phyloP scores from a whole-genome alignment of 2,888 invertebrate genomes.

The Acrobasis suavella region DNA sequence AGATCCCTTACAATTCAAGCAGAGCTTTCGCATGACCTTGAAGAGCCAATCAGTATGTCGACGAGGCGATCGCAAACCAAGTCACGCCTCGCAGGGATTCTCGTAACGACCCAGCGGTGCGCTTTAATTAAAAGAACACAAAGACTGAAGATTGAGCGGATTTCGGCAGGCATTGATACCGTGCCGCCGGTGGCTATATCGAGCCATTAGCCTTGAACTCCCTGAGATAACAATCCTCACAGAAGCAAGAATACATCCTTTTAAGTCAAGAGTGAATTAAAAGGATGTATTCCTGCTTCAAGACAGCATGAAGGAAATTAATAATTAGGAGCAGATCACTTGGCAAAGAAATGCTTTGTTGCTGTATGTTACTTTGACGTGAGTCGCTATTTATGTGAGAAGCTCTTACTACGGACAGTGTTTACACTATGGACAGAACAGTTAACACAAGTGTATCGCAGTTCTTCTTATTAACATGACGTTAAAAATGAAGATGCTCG shows the following conservation, averaged over 20 bases:
- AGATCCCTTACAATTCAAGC: neutral
- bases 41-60: neutral
- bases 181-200: neutral
- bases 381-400: too few relatives aligned
- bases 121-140: conserved; percentile 2
- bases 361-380: too few relatives aligned
- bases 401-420: too few relatives aligned
- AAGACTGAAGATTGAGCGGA: neutral
- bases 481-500: too few relatives aligned
- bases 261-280: neutral
- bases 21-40: neutral
- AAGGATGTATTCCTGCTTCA: neutral
- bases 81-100: neutral
- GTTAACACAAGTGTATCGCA: too few relatives aligned
- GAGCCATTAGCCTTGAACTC: neutral
- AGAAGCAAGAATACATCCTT: too few relatives aligned
- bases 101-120: neutral
- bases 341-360: too few relatives aligned
- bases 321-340: too few relatives aligned
- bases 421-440: too few relatives aligned
- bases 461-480: too few relatives aligned
- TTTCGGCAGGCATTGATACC: neutral
- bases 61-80: neutral
- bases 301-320: too few relatives aligned
- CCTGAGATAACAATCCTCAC: neutral